Base-by-base conservation (phyloP, 2,888 invertebrate species). In the Synanthedon vespiformis region DNA sequence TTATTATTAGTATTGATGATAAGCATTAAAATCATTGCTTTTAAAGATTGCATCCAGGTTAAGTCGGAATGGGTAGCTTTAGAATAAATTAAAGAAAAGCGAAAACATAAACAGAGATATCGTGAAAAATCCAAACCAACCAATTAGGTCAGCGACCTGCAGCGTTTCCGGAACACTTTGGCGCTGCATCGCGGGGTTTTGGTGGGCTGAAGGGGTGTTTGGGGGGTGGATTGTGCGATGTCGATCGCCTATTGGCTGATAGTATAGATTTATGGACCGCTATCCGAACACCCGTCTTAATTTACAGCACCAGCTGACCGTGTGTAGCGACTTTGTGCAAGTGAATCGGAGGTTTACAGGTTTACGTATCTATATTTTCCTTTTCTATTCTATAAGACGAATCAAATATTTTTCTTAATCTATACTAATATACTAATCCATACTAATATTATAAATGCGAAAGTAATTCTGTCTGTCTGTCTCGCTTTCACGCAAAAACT, bases 241-340 rank as follows among this genome's bases (percentile, higher is more conserved):
- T 57, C 61, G 63, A 67, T 66, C 59, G 59, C 56, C 57, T 56
- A 60, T 58, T 60, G 59, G 60, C 56, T 56, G 68, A 68, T 68
- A 64, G 55, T 53, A 55, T 50, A 61, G 66, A 66, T 65, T 68
- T 68, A 68, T 65, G 63, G 55, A 18, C 44, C 56, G 53, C 59
- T 65, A 64, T 66, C 68, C 55, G 54, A 22, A 56, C 61, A 52
- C 34, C 57, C 55, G 62, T 64, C 68, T 67, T 66, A 68, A 68
- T 67, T 68, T 67, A 68, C 63, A 56, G 60, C 54, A 34, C 12
- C 47, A 34, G 44, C 44, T 44, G 44, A 44, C 44, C 14, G 44
- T 41, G 44, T 40, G 50, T 40, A 50, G 44, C 40, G 48, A 53
- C 44, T 51, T 50, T 53, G 55, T 34, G 44, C 13, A 44, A 44